Percentiles rank a stretch among this genome's conserved stretches.
Evolutionary conservation across 1,140 invertebrate species (phyloP).

Genomic region (Arion vulgaris): DNA sequence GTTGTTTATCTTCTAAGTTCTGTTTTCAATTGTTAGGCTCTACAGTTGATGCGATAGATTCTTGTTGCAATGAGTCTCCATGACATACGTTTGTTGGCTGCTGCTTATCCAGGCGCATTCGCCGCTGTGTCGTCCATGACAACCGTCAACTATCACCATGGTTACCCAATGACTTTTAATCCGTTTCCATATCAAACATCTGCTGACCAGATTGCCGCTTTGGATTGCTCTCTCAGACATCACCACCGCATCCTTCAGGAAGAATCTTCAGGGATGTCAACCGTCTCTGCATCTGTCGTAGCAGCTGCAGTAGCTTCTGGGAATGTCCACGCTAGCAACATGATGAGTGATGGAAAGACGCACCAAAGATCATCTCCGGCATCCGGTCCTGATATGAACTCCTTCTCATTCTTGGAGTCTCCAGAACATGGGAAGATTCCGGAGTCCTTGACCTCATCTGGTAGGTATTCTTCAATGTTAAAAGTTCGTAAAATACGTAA

Average conservation of each 20-base stretch:
- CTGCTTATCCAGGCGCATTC: slow-evolving; percentile 38
- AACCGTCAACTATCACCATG: slow-evolving; percentile 28
- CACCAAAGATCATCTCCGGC: slow-evolving; percentile 4
- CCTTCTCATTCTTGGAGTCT: slow-evolving; percentile 22
- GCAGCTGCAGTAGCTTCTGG: not conserved
- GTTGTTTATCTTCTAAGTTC: too few species aligned
- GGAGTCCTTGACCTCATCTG: slow-evolving; percentile 10
- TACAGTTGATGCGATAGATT: too few species aligned
- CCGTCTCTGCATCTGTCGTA: not conserved
- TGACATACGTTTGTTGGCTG: slow-evolving; percentile 35
- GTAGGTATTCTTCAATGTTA: not conserved
- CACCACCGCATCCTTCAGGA: slow-evolving; percentile 35
- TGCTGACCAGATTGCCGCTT: slow-evolving; percentile 34
- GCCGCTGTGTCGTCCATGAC: slow-evolving; percentile 36
- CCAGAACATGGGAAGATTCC: slow-evolving; percentile 8
- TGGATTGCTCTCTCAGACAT: slow-evolving; percentile 31
- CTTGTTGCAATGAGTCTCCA: slow-evolving; percentile 34
- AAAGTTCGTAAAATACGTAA: too few species aligned
- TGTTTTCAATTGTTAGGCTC: too few species aligned
- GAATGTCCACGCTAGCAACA: not conserved
- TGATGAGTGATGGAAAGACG: slow-evolving; percentile 12
- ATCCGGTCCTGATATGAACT: not conserved
- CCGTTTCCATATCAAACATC: slow-evolving; percentile 21
- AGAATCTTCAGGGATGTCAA: slow-evolving; percentile 12
- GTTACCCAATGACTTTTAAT: slow-evolving; percentile 5